Evolutionary conservation across 1,140 invertebrate species (phyloP), one percentile per base, ranked within the genome.

Genomic region (Grapholita molesta): DNA sequence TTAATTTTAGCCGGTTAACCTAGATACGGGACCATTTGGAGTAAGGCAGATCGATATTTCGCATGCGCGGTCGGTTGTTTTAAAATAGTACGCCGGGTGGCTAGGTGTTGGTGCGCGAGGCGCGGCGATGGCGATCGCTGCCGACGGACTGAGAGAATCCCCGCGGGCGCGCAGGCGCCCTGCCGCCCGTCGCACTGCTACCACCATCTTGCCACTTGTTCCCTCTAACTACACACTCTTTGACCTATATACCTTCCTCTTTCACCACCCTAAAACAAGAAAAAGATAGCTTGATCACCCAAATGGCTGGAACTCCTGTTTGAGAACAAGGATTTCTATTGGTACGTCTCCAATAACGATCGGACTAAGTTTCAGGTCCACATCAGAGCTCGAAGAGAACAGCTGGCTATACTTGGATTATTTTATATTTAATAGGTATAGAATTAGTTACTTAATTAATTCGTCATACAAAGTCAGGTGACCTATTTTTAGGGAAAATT

Each of bases 1-100:
- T 89, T 90, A 90, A 90, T 85, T 88, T 88, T 90, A 90, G 88
- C 86, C 84, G 86, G 85, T 81, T 90, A 90, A 90, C 88, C 88
- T 89, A 90, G 86, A 86, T 90, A 84, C 86, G 80, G 81, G 72
- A 82, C 84, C 85, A 84, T 86, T 88, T 80, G 75, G 77, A 79
- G 79, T 76, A 82, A 73, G 79, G 66, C 64, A 75, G 84, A 86
- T 89, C 88, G 84, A 90, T 89, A 84, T 1, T 71, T 75, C 85
- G 86, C 82, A 85, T 87, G 85, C 85, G 84, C 86, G 78, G 70
- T 85, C 77, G 77, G 70, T 71, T 76, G 76, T 85, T 82, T 82
- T 78, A 80, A 80, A 77, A 78, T 80, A 80, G 79, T 78, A 73
- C 78, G 82, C 76, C 55, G 78, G 75, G 78, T 72, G 69, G 53